These are phyloP conservation scores for Psix sp. DNA, from an alignment of 1,140 invertebrate genomes.

Conservation along the genomic window DNA sequence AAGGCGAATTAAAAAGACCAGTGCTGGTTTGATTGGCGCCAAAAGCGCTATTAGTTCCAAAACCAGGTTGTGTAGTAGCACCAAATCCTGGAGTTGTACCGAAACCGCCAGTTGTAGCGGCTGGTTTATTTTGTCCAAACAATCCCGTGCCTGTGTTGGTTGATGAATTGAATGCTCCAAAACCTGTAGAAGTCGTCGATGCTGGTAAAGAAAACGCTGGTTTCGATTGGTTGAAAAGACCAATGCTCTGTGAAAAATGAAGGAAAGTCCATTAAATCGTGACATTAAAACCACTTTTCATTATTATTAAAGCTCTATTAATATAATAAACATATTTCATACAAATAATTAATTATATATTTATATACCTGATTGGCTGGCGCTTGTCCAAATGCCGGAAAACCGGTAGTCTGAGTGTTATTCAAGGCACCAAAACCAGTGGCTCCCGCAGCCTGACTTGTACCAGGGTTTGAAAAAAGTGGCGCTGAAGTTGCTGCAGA, in stretches of 20 bases:
- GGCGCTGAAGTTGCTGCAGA: conserved; percentile 67
- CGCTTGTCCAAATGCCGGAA: conserved; percentile 71
- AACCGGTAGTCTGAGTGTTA: conserved; percentile 71
- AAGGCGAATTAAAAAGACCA: conserved; percentile 76
- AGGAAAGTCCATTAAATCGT: too few species aligned
- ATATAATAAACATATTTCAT: too few species aligned
- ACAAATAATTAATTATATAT: conserved; percentile 9
- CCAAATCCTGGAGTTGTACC: conserved; percentile 78
- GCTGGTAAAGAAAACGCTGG: conserved; percentile 74
- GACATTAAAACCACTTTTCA: too few species aligned
- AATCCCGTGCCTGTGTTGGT: conserved; percentile 73
- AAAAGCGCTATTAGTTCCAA: conserved; percentile 72
- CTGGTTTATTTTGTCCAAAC: conserved; percentile 70
- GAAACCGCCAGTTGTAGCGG: conserved; percentile 75
- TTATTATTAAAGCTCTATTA: too few species aligned
- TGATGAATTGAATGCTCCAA: conserved; percentile 74
- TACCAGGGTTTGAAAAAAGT: conserved; percentile 69
- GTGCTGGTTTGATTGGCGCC: conserved; percentile 70
- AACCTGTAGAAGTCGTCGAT: conserved; percentile 71
- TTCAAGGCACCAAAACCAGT: conserved; percentile 70
- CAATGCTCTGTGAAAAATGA: conserved; percentile 67
- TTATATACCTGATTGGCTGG: conserved; percentile 73
- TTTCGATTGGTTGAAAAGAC: conserved; percentile 76
- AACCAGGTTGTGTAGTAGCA: conserved; percentile 58
- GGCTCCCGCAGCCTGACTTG: conserved; percentile 68